phyloP scores from a whole-genome alignment of 2,888 invertebrate genomes.

The Polyommatus icarus region DNA sequence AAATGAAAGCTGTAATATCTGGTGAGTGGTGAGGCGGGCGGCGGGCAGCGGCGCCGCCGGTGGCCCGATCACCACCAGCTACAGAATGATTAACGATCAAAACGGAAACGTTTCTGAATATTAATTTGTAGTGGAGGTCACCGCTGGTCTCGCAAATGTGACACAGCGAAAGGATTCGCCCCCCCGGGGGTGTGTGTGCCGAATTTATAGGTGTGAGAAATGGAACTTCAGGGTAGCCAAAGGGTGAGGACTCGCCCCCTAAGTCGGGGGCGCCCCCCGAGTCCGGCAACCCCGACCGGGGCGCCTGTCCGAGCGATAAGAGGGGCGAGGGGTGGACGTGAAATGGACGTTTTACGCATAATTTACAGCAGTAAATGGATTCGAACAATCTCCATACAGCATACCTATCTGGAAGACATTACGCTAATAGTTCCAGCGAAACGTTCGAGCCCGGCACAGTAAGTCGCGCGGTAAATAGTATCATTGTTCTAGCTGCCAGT shows the following conservation, averaged over 20 bases:
- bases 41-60: neutral
- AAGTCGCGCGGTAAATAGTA: neutral
- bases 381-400: conserved; percentile 76
- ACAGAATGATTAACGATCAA: conserved; percentile 75
- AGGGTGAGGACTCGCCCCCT: conserved; percentile 79
- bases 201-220: conserved; percentile 79
- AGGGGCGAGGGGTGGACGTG: conserved; percentile 77
- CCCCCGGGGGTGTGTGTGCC: conserved; percentile 77
- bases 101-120: conserved; percentile 78
- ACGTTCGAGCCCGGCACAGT: neutral
- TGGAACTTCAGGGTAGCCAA: conserved; percentile 80
- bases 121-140: conserved; percentile 80
- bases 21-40: neutral
- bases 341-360: conserved; percentile 82
- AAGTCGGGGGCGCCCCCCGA: conserved; percentile 76
- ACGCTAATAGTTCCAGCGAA: conserved; percentile 31
- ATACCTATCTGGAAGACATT: conserved; percentile 56
- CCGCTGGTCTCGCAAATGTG: conserved; percentile 73
- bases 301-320: conserved; percentile 80
- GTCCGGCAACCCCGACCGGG: conserved; percentile 78
- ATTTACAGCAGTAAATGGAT: conserved; percentile 82
- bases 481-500: neutral
- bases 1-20: neutral
- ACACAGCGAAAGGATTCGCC: conserved; percentile 78
- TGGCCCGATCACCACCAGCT: conserved; percentile 57